Percentiles rank a stretch among this genome's conserved stretches.
These are phyloP conservation scores for Sinocyclocheilus grahami DNA, from an alignment of 2,113 vertebrate genomes.

Conservation along the genomic window DNA sequence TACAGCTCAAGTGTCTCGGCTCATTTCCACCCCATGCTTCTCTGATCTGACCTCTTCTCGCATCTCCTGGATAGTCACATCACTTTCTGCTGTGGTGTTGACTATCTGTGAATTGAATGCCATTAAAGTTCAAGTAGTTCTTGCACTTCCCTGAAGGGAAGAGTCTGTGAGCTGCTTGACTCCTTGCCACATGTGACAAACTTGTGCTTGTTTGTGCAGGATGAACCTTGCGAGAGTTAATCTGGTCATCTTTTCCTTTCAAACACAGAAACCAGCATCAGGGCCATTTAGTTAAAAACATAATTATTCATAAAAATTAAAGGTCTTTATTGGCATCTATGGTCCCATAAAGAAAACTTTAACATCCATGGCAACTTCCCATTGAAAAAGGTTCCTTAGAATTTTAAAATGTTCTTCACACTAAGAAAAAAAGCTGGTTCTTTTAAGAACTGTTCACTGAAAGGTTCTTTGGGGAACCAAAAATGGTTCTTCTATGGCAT, in stretches of 20 bases:
- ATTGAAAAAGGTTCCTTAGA: too few species aligned
- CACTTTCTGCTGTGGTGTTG: constrained; percentile 22
- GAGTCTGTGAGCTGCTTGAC: neutral
- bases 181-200: neutral
- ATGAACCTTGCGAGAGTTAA: neutral
- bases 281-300: neutral
- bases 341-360: too few species aligned
- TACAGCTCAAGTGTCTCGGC: neutral
- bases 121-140: neutral
- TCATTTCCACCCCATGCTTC: neutral
- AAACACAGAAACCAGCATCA: neutral
- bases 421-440: too few species aligned
- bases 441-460: too few species aligned
- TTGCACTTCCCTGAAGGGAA: neutral
- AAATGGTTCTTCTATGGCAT: neutral
- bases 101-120: neutral
- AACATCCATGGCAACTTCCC: too few species aligned
- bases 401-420: too few species aligned
- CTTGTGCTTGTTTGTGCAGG: neutral
- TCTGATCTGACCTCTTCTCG: constrained; percentile 11
- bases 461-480: too few species aligned
- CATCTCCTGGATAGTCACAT: neutral
- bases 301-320: neutral
- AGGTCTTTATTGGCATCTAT: too few species aligned
- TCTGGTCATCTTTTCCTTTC: neutral